Evolutionary conservation across 2,797 vertebrate species (phyloP).

Genomic region (Rousettus madagascariensis): DNA sequence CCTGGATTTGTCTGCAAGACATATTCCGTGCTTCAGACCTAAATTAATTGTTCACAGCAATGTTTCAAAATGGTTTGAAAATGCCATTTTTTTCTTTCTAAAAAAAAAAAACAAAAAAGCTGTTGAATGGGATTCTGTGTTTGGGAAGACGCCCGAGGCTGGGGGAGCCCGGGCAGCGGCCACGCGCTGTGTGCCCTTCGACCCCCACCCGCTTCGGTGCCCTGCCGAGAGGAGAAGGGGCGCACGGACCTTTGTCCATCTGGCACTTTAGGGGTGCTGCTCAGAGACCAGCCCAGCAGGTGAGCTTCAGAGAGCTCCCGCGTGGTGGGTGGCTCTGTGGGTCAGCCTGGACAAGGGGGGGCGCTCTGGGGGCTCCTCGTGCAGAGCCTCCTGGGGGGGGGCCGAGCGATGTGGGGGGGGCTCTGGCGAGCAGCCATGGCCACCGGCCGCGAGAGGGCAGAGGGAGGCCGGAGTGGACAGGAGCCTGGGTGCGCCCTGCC

Average conservation of each 20-base stretch:
- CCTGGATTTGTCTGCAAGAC: slow-evolving; percentile 60
- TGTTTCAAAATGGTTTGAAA: slow-evolving; percentile 61
- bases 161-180: background rate
- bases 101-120: background rate
- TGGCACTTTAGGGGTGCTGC: background rate
- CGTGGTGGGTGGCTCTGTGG: background rate
- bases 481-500: background rate
- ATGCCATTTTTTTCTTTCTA: slow-evolving; percentile 11
- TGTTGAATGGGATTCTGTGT: background rate
- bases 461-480: background rate
- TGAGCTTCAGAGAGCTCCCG: background rate
- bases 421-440: background rate
- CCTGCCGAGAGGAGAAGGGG: too few relatives aligned
- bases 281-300: background rate
- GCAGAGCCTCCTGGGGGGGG: background rate
- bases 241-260: rapidly evolving
- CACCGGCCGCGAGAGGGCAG: too few relatives aligned
- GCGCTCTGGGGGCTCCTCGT: background rate
- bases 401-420: rapidly evolving
- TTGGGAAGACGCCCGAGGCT: background rate
- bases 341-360: rapidly evolving
- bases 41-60: slow-evolving; percentile 70
- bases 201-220: too few relatives aligned
- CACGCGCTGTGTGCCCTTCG: too few relatives aligned
- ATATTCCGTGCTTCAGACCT: background rate